phyloP scores from a whole-genome alignment of 2,888 invertebrate species.

The Andrena dorsata region DNA sequence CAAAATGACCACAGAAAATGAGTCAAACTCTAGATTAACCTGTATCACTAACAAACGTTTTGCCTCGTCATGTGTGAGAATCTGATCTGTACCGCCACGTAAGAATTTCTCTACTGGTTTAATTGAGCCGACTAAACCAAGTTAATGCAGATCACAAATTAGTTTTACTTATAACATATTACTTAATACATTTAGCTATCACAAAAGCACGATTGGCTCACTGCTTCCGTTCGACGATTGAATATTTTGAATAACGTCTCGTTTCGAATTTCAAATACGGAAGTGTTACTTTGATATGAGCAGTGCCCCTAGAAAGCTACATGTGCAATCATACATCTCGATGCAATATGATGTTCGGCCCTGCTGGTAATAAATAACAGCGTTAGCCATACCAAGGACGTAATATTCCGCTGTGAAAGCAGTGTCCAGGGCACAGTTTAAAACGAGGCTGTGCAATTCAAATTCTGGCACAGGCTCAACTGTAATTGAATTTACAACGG shows the following conservation, averaged over 20 bases:
- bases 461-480: conserved; percentile 52
- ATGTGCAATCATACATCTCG: background rate
- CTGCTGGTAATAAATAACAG: conserved; percentile 45
- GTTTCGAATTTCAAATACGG: background rate
- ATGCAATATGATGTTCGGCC: conserved; percentile 19
- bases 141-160: no score
- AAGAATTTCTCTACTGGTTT: no score
- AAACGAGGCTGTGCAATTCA: conserved; percentile 49
- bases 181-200: no score
- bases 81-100: no score
- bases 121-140: no score
- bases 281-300: background rate
- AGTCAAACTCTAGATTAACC: no score
- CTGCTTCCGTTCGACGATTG: no score
- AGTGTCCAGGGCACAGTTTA: conserved; percentile 43
- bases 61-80: no score
- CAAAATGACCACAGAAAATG: no score
- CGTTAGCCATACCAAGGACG: conserved; percentile 40
- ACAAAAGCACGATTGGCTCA: no score
- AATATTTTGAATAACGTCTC: background rate
- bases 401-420: conserved; percentile 42
- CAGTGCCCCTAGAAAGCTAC: background rate
- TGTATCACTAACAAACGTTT: no score
- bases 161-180: no score
- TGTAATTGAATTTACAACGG: conserved; percentile 53